phyloP scores from a whole-genome alignment of 2,888 invertebrate genomes.

The Melieria picta region DNA sequence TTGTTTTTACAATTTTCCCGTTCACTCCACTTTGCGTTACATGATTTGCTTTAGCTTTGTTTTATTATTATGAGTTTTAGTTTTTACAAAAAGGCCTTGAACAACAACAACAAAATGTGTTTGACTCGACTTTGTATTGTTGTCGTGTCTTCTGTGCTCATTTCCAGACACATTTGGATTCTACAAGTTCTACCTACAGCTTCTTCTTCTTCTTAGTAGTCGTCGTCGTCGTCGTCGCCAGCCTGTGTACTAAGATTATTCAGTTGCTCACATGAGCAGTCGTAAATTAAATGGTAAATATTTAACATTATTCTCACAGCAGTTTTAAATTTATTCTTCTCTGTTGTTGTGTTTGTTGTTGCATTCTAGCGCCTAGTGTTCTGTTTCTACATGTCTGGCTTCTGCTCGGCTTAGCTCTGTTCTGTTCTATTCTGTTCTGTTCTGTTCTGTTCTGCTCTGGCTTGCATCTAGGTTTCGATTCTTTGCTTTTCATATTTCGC shows the following conservation, averaged over 20 bases:
- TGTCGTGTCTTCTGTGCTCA: too few species aligned
- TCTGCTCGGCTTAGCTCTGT: neutral
- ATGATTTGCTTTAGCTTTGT: too few species aligned
- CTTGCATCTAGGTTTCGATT: slow-evolving; percentile 14
- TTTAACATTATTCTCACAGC: slow-evolving; percentile 28
- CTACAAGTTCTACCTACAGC: neutral
- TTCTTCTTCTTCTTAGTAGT: slow-evolving; percentile 17
- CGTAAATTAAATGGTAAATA: slow-evolving; percentile 6
- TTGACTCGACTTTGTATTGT: too few species aligned
- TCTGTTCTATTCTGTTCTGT: neutral
- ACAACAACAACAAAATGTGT: too few species aligned
- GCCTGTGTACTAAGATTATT: neutral
- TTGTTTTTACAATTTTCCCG: too few species aligned
- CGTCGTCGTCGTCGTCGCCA: slow-evolving; percentile 12
- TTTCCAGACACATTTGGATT: too few species aligned
- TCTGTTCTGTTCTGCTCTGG: neutral
- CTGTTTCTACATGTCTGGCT: neutral
- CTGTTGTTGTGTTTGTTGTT: slow-evolving; percentile 11
- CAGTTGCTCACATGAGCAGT: slow-evolving; percentile 1
- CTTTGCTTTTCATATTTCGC: neutral
- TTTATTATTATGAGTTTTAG: too few species aligned
- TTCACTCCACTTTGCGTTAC: too few species aligned
- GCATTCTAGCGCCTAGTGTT: neutral
- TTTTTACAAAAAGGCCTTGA: too few species aligned
- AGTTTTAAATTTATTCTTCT: slow-evolving; percentile 24